A percentile compares a stretch with the other conserved stretches of the same genome.
Evolutionary conservation across 2,888 invertebrate genomes (phyloP).

Genomic region (Melinaea marsaeus): DNA sequence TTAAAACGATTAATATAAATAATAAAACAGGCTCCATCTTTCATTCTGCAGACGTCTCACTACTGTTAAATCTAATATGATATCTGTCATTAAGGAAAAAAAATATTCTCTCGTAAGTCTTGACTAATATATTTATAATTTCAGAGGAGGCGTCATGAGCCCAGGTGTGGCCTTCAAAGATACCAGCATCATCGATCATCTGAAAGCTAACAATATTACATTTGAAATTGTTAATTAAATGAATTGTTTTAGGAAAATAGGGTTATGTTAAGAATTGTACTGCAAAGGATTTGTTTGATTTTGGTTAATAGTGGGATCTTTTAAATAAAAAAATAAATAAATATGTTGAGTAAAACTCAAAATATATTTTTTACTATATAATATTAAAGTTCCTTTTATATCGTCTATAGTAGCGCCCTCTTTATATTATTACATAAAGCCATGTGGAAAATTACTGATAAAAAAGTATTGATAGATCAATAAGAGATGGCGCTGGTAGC

Average conservation of each 20-base stretch:
- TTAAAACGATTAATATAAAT: background rate
- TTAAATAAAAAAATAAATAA: no score
- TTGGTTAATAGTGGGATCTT: no score
- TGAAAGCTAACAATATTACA: constrained; percentile 84
- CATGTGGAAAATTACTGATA: background rate
- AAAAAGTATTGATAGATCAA: background rate
- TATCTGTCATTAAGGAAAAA: background rate
- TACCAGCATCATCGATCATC: constrained; percentile 85
- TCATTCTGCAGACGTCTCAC: no score
- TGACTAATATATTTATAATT: constrained; percentile 37
- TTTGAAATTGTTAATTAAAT: constrained; percentile 76
- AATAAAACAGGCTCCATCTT: background rate
- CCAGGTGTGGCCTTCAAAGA: constrained; percentile 91
- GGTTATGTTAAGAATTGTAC: no score
- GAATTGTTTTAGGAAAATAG: background rate
- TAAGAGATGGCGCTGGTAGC: background rate
- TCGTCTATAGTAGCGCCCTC: background rate
- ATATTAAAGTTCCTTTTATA: background rate
- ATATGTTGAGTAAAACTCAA: background rate
- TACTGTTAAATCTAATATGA: background rate
- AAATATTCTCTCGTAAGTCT: no score
- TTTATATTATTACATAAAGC: background rate
- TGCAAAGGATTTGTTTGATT: no score
- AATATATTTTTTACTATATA: background rate
- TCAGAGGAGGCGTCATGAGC: constrained; percentile 90